Evolutionary conservation across 2,113 vertebrate species (phyloP), one percentile per base, ranked within the genome.

Genomic region (Gyps fulvus): DNA sequence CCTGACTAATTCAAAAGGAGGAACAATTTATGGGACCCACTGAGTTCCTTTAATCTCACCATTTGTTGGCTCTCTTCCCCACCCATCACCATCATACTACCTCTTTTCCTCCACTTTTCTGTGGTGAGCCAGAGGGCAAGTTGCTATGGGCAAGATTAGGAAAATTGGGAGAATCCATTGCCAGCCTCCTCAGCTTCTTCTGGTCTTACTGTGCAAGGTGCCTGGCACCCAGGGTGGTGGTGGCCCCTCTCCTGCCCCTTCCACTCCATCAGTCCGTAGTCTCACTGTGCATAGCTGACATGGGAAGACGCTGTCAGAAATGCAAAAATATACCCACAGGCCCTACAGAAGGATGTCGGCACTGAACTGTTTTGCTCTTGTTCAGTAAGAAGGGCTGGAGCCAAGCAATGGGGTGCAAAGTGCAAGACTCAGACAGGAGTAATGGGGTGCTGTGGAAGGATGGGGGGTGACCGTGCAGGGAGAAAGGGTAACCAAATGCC

Each of bases 391-490:
- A 84, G 31, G 59, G n/a, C 29, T 4, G 1, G 73, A 84, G 81
- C 50, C 69, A 83, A 57, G 54, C 38, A 77, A 21, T 13, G 19
- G 38, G 16, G 17, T 25, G 11, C 10, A 49, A 86, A 86, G 13
- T 47, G n/a, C 21, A 74, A 71, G 83, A 71, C 27, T 11, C n/a
- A 54, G 27, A 4, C 0, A 85, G 25, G 16, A 49, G 18, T 22
- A 65, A 65, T 5, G 40, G 16, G 16, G 13, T 61, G 58, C 62
- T 89, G 43, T 1, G 2, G 72, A 84, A 87, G 43, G 52, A 72
- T 2, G 21, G 11, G 0, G 2, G 9, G 13, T 22, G 67, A 81
- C 38, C 1, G 1, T 15, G 38, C 9, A 5, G 6, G 43, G 26
- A 85, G 69, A 85, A 84, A 72, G 18, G 29, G 16, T 21, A 83